Percentiles rank a stretch among this genome's conserved stretches.
These are phyloP conservation scores for Crotalus horridus DNA, from an alignment of 2,113 vertebrate species.

Conservation along the genomic window DNA sequence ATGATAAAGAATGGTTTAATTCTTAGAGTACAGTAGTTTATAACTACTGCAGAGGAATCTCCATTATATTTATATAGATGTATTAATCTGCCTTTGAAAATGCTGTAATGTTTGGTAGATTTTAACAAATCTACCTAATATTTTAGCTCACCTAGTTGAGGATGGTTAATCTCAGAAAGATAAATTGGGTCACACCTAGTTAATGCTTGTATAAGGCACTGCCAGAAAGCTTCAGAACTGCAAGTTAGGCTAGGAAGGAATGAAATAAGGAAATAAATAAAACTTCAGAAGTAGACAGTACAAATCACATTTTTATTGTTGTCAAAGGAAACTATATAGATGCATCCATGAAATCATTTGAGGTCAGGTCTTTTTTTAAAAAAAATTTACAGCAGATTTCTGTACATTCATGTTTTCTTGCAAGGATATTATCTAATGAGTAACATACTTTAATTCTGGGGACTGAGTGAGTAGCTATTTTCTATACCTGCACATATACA, in stretches of 20 bases:
- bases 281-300: neutral
- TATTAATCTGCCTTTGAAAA: neutral
- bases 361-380: neutral
- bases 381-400: neutral
- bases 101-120: neutral
- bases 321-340: neutral
- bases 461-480: neutral
- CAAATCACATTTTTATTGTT: neutral
- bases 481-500: neutral
- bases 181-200: neutral
- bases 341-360: neutral
- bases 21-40: neutral
- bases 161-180: neutral
- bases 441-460: conserved; percentile 14
- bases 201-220: neutral
- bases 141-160: neutral
- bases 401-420: neutral
- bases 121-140: neutral
- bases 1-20: neutral
- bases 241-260: neutral
- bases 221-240: neutral
- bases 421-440: neutral
- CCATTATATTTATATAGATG: neutral
- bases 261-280: neutral
- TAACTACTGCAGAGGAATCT: neutral